Conservation (phyloP, 2,113 vertebrate genomes). For the Potamarius usumacintae region DNA sequence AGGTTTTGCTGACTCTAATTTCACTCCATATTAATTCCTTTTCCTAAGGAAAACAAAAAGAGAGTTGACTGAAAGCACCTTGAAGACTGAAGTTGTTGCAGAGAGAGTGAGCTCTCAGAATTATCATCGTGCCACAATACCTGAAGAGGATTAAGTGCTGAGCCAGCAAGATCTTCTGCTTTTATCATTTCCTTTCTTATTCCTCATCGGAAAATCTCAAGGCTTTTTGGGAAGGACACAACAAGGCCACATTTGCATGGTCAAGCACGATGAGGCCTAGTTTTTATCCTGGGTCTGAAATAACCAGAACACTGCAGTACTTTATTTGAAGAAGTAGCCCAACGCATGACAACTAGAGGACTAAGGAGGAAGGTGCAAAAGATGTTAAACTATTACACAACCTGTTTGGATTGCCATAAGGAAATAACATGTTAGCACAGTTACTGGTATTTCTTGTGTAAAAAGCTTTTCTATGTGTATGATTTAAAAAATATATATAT, state of each 20-base stretch:
- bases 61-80: background rate
- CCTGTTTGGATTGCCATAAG: background rate
- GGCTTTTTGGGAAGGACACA: conserved; percentile 4
- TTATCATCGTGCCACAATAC: background rate
- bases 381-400: background rate
- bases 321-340: conserved; percentile 24
- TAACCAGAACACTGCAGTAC: conserved; percentile 38
- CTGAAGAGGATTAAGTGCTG: background rate
- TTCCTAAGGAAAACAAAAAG: background rate
- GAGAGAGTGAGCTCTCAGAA: background rate
- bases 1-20: background rate
- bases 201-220: background rate
- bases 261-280: conserved; percentile 22
- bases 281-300: conserved; percentile 32
- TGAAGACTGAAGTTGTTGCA: background rate
- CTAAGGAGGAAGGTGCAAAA: background rate
- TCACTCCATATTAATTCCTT: background rate
- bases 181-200: background rate
- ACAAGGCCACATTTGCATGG: conserved; percentile 23
- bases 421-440: background rate
- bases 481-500: background rate
- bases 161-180: conserved; percentile 1
- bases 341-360: background rate
- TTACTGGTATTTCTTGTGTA: background rate
- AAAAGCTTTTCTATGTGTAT: background rate